Conservation (phyloP, 2,113 vertebrate species). For the Arvicanthis niloticus region DNA sequence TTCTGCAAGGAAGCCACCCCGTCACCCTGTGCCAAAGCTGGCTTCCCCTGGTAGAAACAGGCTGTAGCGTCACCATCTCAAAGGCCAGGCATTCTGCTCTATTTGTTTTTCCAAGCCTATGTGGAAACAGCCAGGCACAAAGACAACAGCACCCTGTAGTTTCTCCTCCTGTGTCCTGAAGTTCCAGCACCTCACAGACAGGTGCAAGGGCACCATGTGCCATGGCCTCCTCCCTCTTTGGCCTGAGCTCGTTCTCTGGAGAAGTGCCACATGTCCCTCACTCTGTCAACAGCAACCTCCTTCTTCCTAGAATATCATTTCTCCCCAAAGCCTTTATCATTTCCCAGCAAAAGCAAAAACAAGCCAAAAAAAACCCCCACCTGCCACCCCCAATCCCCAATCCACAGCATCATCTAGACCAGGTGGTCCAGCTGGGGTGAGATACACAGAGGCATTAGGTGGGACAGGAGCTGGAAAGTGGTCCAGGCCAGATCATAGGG, state of each 20-base stretch:
- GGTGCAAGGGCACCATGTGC: neutral
- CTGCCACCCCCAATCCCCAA: too few relatives aligned
- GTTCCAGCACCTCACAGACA: neutral
- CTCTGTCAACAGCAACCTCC: neutral
- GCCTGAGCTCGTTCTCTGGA: neutral
- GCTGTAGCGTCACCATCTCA: neutral
- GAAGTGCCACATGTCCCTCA: neutral
- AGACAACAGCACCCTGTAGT: rapidly evolving
- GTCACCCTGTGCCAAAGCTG: rapidly evolving
- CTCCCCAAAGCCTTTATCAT: neutral
- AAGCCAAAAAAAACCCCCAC: neutral
- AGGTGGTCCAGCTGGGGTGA: neutral
- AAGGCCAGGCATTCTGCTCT: neutral
- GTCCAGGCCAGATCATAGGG: neutral
- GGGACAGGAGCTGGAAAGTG: neutral
- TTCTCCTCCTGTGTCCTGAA: neutral
- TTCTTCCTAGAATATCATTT: neutral
- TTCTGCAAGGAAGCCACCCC: rapidly evolving
- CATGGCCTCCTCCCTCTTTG: neutral
- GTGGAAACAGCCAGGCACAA: neutral
- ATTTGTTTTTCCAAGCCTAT: neutral
- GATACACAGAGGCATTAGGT: neutral
- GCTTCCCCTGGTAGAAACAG: neutral
- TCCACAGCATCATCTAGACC: neutral
- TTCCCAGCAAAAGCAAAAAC: neutral